Evolutionary conservation across 2,113 vertebrate species (phyloP).

Genomic region (Cyanistes caeruleus): DNA sequence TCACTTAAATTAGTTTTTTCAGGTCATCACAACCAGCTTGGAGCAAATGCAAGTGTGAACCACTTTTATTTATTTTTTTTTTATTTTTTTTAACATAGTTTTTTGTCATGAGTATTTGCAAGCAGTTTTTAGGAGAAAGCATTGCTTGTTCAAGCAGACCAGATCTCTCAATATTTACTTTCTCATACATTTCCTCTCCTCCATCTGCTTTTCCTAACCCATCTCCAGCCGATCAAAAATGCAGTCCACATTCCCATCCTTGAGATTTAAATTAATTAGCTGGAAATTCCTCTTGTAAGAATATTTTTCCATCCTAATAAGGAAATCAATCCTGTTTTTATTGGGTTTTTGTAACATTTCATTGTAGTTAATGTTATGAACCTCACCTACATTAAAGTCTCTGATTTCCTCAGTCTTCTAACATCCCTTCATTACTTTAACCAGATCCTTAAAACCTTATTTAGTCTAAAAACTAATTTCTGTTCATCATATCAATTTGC

Average conservation of each 20-base stretch:
- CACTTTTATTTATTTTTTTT: background rate
- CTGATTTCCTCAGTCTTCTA: background rate
- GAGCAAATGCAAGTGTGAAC: background rate
- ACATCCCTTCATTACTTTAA: background rate
- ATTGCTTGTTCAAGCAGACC: fast-evolving
- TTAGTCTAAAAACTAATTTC: background rate
- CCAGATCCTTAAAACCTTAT: background rate
- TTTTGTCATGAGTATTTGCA: background rate
- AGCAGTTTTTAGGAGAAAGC: background rate
- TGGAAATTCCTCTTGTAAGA: background rate
- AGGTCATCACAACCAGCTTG: background rate
- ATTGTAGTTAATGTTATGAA: background rate
- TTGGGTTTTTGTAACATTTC: background rate
- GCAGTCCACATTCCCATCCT: background rate
- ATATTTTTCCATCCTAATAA: background rate
- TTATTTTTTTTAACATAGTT: background rate
- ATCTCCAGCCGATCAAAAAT: background rate
- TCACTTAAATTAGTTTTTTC: background rate
- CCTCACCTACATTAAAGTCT: background rate
- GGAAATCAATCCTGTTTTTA: background rate
- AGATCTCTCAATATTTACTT: background rate
- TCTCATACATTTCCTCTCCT: background rate
- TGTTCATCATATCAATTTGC: background rate
- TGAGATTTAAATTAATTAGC: background rate
- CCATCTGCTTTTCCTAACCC: background rate